Conservation (phyloP, 2,797 vertebrate species). For the Phoebastria nigripes region DNA sequence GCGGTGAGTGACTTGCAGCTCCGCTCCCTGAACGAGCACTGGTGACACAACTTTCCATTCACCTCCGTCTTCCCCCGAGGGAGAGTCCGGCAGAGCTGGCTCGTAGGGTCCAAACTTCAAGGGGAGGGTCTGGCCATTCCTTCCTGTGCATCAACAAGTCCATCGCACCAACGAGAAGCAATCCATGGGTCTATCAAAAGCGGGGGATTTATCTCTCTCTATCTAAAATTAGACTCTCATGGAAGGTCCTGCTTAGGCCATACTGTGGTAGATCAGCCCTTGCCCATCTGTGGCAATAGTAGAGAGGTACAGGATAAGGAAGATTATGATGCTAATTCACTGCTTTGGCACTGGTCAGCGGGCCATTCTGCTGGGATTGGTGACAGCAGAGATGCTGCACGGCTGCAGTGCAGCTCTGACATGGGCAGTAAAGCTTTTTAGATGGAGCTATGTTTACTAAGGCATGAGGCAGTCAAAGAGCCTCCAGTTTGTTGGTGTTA, state of each 20-base stretch:
- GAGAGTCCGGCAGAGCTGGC: neutral
- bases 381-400: neutral
- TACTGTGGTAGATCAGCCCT: slow-evolving; percentile 4
- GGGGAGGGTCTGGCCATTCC: accelerated
- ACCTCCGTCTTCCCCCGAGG: neutral
- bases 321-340: slow-evolving; percentile 39
- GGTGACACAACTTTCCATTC: neutral
- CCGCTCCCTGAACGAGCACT: accelerated
- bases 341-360: neutral
- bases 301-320: slow-evolving; percentile 12
- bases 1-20: slow-evolving; percentile 9
- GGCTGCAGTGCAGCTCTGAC: neutral
- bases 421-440: neutral
- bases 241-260: slow-evolving; percentile 24
- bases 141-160: neutral
- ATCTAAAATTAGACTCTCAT: slow-evolving; percentile 46
- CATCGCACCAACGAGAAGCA: neutral
- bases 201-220: neutral
- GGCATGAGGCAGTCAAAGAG: neutral
- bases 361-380: neutral
- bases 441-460: neutral
- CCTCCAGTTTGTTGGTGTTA: neutral
- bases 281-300: slow-evolving; percentile 15
- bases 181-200: neutral
- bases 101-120: neutral